phyloP scores from a whole-genome alignment of 2,113 vertebrate genomes.

The Furnarius figulus region DNA sequence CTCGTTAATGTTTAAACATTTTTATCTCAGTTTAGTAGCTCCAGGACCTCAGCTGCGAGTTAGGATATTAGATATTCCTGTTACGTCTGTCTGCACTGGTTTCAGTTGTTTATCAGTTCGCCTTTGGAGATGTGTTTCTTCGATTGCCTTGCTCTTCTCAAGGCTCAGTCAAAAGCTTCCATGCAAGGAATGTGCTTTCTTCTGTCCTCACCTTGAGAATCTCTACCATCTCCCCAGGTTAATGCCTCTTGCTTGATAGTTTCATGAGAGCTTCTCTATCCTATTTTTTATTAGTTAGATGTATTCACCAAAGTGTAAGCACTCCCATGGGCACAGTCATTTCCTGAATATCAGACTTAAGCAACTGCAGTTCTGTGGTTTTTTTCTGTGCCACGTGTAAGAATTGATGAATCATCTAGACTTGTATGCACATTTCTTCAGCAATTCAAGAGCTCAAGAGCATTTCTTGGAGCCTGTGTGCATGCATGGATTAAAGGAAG shows the following conservation, averaged over 20 bases:
- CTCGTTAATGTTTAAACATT: background rate
- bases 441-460: background rate
- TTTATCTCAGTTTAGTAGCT: background rate
- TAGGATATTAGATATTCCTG: background rate
- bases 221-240: background rate
- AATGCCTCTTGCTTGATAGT: background rate
- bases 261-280: background rate
- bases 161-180: background rate
- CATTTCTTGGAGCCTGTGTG: background rate
- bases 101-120: background rate
- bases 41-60: background rate
- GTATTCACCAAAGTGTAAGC: background rate
- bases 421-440: background rate
- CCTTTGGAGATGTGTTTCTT: background rate
- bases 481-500: background rate
- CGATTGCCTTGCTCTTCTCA: background rate
- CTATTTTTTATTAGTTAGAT: background rate
- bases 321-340: background rate
- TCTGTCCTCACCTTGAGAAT: background rate
- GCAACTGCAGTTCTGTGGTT: background rate
- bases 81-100: background rate
- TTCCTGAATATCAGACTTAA: background rate
- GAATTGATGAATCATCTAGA: background rate
- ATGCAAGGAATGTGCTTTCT: rapidly evolving
- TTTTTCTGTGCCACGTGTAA: background rate